phyloP scores from a whole-genome alignment of 2,113 vertebrate genomes.

The Erpornis zantholeuca region DNA sequence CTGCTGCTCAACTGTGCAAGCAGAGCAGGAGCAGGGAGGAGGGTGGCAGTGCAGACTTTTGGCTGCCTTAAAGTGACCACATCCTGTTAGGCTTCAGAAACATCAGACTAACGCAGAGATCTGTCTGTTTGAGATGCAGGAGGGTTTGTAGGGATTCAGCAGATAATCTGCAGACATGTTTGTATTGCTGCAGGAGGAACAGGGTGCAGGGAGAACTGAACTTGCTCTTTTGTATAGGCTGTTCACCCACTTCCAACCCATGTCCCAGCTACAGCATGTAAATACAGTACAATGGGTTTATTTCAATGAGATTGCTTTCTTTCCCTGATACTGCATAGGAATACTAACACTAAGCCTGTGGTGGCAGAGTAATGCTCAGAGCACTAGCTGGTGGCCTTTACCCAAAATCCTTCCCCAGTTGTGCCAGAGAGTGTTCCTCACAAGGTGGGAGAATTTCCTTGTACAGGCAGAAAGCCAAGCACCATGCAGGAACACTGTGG shows the following conservation, averaged over 20 bases:
- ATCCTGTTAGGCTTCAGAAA: neutral
- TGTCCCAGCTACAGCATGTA: rapidly evolving
- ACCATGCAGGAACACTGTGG: neutral
- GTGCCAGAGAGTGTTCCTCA: rapidly evolving
- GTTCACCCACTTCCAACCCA: neutral
- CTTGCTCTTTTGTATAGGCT: neutral
- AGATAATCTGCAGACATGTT: neutral
- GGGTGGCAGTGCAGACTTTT: neutral
- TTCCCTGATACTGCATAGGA: neutral
- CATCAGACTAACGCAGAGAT: neutral
- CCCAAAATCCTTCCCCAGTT: neutral
- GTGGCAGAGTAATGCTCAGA: neutral
- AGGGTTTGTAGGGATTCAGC: neutral
- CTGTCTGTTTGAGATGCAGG: neutral
- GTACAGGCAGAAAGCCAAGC: neutral
- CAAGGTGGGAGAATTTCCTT: neutral
- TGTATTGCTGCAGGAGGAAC: neutral
- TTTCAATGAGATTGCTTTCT: neutral
- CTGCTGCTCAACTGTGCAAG: neutral
- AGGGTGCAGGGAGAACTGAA: neutral
- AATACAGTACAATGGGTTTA: neutral
- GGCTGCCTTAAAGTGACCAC: constrained; percentile 26
- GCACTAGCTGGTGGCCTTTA: neutral
- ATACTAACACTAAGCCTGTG: neutral
- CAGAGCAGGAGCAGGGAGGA: neutral